Base-by-base conservation (phyloP, 2,797 vertebrate genomes). In the Myotis planiceps region DNA sequence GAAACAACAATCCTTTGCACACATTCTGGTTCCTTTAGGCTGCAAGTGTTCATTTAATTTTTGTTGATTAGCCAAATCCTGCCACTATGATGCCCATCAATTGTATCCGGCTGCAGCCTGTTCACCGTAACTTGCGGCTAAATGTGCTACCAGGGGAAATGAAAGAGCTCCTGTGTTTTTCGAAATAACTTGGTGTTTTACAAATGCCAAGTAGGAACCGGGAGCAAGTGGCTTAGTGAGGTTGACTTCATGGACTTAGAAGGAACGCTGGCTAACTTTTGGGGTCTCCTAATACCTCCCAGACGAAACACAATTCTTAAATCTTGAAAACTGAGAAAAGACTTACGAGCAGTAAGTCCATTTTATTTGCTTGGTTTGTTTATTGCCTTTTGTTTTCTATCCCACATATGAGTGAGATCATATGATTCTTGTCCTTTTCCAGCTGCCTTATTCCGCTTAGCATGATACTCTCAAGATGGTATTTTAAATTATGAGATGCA, bases 1-100 rank as follows among this genome's bases (percentile, higher is more conserved):
- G 69, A 95, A 96, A 47, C 34, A 15, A 66, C 47, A 71, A 89
- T 86, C 19, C 19, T 65, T 78, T 83, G n/a, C 49, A 63, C 37
- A 86, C 49, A 68, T 86, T 89, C 51, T 58, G 18, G 29, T 66
- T 93, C 83, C 87, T 88, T 75, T 79, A 83, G 75, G 76, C 51
- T 71, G 76, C 82, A 79, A 18, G 42, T 83, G 18, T 63, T 94
- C 65, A 58, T 86, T 75, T 89, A 69, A 94, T 86, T 92, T 96
- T 60, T 96, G 51, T 78, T 84, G 49, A 51, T 93, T 79, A 83
- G 21, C 45, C 75, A 82, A 88, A 65, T 82, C 6, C 55, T 58
- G 45, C 63, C 8, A 32, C 74, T 60, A 23, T 80, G 60, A 47
- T 63, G 34, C 15, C 37, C 27, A 47, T 68, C 55, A 37, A 10